A percentile compares a stretch with the other conserved stretches of the same genome.
phyloP scores from a whole-genome alignment of 2,113 vertebrate species.

The Beaufortia kweichowensis region DNA sequence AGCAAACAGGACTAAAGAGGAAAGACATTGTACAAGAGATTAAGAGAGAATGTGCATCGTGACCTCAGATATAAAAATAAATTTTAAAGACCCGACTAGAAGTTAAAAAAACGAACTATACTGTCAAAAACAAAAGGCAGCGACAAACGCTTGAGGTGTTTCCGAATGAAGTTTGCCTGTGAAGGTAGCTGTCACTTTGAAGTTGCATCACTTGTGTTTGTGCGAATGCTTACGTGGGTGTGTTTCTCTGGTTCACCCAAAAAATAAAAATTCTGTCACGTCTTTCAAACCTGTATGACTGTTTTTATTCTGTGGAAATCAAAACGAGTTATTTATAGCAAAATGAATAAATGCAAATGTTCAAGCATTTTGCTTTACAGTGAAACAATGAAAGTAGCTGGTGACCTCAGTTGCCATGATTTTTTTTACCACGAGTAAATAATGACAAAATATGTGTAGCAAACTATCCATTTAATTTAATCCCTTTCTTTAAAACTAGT shows the following conservation, averaged over 20 bases:
- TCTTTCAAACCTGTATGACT: too few relatives aligned
- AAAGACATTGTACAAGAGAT: neutral
- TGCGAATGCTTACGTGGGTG: neutral
- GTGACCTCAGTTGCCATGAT: too few relatives aligned
- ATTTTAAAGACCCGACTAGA: conserved; percentile 46
- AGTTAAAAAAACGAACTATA: conserved; percentile 11
- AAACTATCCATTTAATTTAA: too few relatives aligned
- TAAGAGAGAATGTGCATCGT: conserved; percentile 31
- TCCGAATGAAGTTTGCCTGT: conserved; percentile 31
- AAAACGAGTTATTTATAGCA: too few relatives aligned
- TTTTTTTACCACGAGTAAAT: too few relatives aligned
- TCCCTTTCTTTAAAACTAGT: neutral
- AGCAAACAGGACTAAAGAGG: conserved; percentile 14
- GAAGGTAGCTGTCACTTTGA: conserved; percentile 51
- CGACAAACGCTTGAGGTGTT: conserved; percentile 18
- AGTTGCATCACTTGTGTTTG: conserved; percentile 16
- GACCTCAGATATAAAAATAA: conserved; percentile 58
- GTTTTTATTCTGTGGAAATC: too few relatives aligned
- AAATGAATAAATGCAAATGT: too few relatives aligned
- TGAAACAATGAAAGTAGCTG: too few relatives aligned
- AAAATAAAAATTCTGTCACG: too few relatives aligned
- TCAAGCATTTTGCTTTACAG: too few relatives aligned
- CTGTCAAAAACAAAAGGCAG: conserved; percentile 42
- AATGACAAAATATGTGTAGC: too few relatives aligned
- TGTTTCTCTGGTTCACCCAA: neutral